These are phyloP conservation scores for Mastomys coucha DNA, from an alignment of 2,113 vertebrate genomes.

Conservation along the genomic window DNA sequence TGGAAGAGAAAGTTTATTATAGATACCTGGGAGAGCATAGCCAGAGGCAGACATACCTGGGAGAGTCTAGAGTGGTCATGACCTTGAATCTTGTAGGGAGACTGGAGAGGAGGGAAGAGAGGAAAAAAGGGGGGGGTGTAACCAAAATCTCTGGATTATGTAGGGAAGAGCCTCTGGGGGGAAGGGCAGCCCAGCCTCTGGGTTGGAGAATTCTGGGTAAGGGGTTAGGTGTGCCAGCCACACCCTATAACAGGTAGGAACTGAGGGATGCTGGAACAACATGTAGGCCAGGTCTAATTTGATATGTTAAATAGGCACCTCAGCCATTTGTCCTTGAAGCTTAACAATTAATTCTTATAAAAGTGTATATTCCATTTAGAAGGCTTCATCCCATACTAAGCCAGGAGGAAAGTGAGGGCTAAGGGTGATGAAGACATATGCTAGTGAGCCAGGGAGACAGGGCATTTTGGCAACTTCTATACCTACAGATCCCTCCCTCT, in stretches of 20 bases:
- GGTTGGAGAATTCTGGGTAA: neutral
- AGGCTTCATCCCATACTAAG: neutral
- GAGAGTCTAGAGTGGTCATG: neutral
- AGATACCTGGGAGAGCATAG: neutral
- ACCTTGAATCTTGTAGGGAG: neutral
- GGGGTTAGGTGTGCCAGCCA: neutral
- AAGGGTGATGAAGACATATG: neutral
- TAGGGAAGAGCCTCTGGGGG: neutral
- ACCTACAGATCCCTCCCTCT: neutral
- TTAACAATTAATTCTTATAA: neutral
- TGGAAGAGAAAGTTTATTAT: neutral
- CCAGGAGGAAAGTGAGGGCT: accelerated
- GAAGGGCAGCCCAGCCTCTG: neutral
- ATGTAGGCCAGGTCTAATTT: neutral
- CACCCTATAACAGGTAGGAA: neutral
- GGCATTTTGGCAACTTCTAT: accelerated
- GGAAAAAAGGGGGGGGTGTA: neutral
- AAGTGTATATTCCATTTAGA: neutral
- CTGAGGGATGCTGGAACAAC: neutral
- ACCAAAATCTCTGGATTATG: neutral
- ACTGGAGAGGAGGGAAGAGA: neutral
- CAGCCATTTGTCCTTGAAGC: neutral
- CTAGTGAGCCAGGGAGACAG: neutral
- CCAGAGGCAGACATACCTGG: neutral
- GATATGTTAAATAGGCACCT: neutral